Conservation (phyloP, 1,140 invertebrate genomes). For the Trichonephila inaurata region DNA sequence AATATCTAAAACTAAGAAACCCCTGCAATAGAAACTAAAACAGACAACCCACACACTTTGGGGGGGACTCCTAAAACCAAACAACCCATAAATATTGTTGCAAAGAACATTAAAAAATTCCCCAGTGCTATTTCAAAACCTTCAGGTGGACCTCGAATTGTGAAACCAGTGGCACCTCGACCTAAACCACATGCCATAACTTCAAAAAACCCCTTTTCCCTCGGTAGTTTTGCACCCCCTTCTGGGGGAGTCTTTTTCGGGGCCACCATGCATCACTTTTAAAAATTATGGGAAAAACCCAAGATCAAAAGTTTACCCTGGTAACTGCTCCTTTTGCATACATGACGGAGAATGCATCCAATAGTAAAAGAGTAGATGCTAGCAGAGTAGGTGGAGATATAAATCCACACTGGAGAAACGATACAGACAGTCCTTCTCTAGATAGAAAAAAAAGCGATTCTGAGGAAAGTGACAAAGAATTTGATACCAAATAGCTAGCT, state of each 20-base stretch:
- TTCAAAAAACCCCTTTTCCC: too few species aligned
- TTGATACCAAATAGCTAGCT: slow-evolving; percentile 17
- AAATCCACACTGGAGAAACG: background rate
- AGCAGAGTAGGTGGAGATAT: background rate
- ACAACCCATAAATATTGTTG: background rate
- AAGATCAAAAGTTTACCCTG: slow-evolving; percentile 65
- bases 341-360: background rate
- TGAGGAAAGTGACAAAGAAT: slow-evolving; percentile 45
- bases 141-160: slow-evolving; percentile 60
- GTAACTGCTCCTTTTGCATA: slow-evolving; percentile 69
- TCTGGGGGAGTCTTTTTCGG: slow-evolving; percentile 15
- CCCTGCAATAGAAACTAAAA: too few species aligned
- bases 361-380: background rate
- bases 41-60: background rate
- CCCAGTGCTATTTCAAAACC: slow-evolving; percentile 9
- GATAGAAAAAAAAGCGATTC: slow-evolving; percentile 59
- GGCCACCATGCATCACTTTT: slow-evolving; percentile 46
- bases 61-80: background rate
- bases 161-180: slow-evolving; percentile 47
- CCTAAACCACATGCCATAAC: slow-evolving; percentile 63
- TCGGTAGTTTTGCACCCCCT: slow-evolving; percentile 13
- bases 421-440: background rate
- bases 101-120: slow-evolving; percentile 6
- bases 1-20: slow-evolving; percentile 39
- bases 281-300: slow-evolving; percentile 28